Conservation (phyloP, 1,140 invertebrate genomes). For the Vanessa atalanta region DNA sequence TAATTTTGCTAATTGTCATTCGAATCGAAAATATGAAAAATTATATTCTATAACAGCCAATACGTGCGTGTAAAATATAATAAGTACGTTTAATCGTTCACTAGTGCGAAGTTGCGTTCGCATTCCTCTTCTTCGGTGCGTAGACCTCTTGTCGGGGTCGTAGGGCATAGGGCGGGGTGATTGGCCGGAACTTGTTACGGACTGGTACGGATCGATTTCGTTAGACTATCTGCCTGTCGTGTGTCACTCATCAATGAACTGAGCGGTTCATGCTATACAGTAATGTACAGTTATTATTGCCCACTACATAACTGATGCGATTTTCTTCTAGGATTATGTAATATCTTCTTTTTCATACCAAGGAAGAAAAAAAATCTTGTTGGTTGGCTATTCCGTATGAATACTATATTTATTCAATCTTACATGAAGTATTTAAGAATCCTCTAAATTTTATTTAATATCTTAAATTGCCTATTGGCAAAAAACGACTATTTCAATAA, state of each 20-base stretch:
- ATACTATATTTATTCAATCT: too few relatives aligned
- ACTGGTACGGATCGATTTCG: constrained; percentile 65
- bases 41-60: too few relatives aligned
- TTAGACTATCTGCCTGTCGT: constrained; percentile 57
- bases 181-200: constrained; percentile 62
- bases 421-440: too few relatives aligned
- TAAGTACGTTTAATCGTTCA: not conserved
- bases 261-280: constrained; percentile 18
- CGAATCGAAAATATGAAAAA: too few relatives aligned
- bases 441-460: too few relatives aligned
- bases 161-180: constrained; percentile 55
- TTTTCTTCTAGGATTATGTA: constrained; percentile 7
- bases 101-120: not conserved
- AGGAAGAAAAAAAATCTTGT: too few relatives aligned
- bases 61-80: not conserved
- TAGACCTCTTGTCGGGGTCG: constrained; percentile 41
- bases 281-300: not conserved
- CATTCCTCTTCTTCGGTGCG: constrained; percentile 26
- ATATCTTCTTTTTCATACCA: constrained; percentile 18
- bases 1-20: too few relatives aligned
- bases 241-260: constrained; percentile 57
- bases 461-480: too few relatives aligned
- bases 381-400: too few relatives aligned
- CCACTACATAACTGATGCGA: not conserved
- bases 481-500: too few relatives aligned